Evolutionary conservation across 2,888 invertebrate genomes (phyloP), one percentile per base, ranked within the genome.

Genomic region (Noctua janthina): DNA sequence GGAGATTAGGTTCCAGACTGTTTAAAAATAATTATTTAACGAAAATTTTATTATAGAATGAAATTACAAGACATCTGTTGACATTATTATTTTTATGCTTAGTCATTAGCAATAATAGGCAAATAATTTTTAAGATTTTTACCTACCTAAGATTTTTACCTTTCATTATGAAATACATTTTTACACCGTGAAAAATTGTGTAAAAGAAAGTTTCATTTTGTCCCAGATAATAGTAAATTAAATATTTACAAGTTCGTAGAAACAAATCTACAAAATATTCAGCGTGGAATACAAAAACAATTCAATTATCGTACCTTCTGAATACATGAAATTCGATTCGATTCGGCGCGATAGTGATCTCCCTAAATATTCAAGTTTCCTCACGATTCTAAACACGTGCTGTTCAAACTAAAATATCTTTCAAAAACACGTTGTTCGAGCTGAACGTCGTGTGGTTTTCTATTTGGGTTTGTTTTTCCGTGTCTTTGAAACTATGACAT

Each of bases 301-400:
- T 87, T 85, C 68, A 74, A 80, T 46, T 49, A 84, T 64, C 43
- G 51, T 73, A 76, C 54, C 75, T 67, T 29, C 68, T 59, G 79
- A 85, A 87, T 79, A 75, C 66, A 70, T 73, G 59, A 76, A 67
- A 74, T 79, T 85, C 85, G 64, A 66, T 80, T 68, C 71, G 75
- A 56, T 85, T 62, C 46, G 23, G 23, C 49, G 29, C 46, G 72
- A 79, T 83, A 73, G 75, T 70, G 84, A 76, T 79, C 75, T n/a
- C 11, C 46, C 79, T 66, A 64, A 87, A 87, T 84, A 87, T 84
- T 79, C 79, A 79, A 74, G 71, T 85, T 74, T 29, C 8, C 75
- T 76, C 80, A 87, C 85, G 84, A 83, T 86, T 64, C 15, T 43
- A 43, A 75, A 62, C 79, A 84, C 64, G 84, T 59, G 46, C 51